Percentiles rank a stretch among this genome's conserved stretches.
Conservation (phyloP, 2,797 vertebrate species). For the Pseudocheirus occidentalis region DNA sequence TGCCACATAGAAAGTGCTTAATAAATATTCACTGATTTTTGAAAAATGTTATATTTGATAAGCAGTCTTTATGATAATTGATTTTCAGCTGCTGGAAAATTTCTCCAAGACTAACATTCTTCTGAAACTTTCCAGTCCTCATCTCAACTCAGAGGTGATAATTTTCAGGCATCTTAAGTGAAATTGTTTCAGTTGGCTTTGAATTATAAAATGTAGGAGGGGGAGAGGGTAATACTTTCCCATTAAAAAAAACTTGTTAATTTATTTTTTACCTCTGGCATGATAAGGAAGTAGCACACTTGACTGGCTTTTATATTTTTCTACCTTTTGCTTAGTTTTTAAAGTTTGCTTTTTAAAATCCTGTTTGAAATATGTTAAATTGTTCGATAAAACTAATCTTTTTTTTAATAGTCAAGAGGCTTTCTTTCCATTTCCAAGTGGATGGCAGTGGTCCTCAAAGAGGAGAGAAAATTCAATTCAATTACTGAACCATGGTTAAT, state of each 20-base stretch:
- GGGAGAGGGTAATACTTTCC: neutral
- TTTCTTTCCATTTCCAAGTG: constrained; percentile 62
- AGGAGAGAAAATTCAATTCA: constrained; percentile 79
- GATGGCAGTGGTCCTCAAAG: constrained; percentile 62
- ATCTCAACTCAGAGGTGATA: constrained; percentile 1
- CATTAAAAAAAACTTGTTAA: constrained; percentile 35
- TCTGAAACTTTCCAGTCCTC: neutral
- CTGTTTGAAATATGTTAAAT: constrained; percentile 53
- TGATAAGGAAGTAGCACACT: constrained; percentile 20
- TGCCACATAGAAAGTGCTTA: neutral
- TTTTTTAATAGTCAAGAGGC: constrained; percentile 71
- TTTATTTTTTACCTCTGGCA: constrained; percentile 53
- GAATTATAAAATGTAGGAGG: neutral
- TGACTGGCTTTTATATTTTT: constrained; percentile 44
- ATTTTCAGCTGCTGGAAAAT: neutral
- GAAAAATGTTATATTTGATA: too few species aligned
- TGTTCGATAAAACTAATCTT: constrained; percentile 67
- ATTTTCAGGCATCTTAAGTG: neutral
- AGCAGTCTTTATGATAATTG: neutral
- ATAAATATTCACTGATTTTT: neutral
- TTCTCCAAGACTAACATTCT: neutral
- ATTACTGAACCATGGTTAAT: constrained; percentile 77
- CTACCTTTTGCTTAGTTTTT: constrained; percentile 42
- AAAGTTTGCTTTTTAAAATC: constrained; percentile 45
- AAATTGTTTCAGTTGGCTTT: constrained; percentile 27